phyloP scores from a whole-genome alignment of 2,797 vertebrate genomes.

The Alca torda region DNA sequence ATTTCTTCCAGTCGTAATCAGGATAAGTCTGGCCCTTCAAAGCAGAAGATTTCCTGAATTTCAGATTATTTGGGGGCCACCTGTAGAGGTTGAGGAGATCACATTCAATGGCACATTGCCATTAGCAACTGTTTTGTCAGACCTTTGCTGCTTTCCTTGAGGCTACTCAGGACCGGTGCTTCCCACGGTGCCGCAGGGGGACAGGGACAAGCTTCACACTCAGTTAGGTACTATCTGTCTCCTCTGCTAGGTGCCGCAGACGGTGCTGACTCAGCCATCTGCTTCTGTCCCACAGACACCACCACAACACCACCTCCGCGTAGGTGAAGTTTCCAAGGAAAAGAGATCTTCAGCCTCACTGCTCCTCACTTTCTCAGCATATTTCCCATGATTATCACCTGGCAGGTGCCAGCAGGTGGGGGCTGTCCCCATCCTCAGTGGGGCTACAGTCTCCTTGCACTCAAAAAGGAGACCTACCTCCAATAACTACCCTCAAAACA shows the following conservation, averaged over 20 bases:
- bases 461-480: neutral
- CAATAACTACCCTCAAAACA: neutral
- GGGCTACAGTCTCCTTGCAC: neutral
- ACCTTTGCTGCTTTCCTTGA: neutral
- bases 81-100: neutral
- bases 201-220: neutral
- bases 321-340: neutral
- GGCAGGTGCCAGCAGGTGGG: neutral
- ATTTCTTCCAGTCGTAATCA: neutral
- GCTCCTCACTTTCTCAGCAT: neutral
- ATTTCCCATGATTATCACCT: neutral
- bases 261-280: neutral
- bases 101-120: neutral
- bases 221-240: neutral
- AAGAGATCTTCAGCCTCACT: neutral
- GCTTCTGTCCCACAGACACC: neutral
- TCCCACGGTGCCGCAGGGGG: neutral
- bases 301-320: accelerated
- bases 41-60: neutral
- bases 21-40: neutral
- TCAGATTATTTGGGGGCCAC: neutral
- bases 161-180: neutral
- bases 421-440: neutral
- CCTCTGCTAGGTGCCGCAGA: neutral
- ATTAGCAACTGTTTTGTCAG: neutral